phyloP scores from a whole-genome alignment of 2,797 vertebrate species.

The Scomberomorus guttatus region DNA sequence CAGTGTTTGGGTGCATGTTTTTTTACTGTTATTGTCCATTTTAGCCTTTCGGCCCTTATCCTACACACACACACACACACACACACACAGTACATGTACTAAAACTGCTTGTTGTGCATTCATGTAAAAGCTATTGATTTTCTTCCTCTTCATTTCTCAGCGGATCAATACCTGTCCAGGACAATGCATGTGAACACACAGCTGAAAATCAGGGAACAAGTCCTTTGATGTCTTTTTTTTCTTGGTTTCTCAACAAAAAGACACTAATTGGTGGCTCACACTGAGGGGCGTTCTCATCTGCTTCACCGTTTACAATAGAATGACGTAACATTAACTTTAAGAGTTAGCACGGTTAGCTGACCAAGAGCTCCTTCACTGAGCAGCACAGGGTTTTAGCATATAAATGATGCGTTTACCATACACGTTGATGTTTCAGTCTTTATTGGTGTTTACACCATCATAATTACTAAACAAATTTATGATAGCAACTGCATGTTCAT shows the following conservation, averaged over 20 bases:
- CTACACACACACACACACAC: slow-evolving; percentile 37
- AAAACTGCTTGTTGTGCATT: slow-evolving; percentile 84
- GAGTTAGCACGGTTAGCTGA: slow-evolving; percentile 6
- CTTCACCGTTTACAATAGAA: slow-evolving; percentile 8
- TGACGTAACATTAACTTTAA: not conserved
- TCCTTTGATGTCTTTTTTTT: slow-evolving; percentile 67
- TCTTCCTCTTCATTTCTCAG: slow-evolving; percentile 67
- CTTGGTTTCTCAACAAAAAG: slow-evolving; percentile 36
- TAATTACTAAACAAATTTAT: slow-evolving; percentile 50
- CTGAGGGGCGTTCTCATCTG: not conserved
- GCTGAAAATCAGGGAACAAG: slow-evolving; percentile 72
- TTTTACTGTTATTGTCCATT: slow-evolving; percentile 19
- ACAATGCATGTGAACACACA: slow-evolving; percentile 75
- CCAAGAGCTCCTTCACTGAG: not conserved
- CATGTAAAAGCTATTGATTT: slow-evolving; percentile 87
- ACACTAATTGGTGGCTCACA: slow-evolving; percentile 46
- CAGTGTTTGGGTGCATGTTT: slow-evolving; percentile 10
- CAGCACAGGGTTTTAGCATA: slow-evolving; percentile 29
- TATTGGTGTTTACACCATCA: slow-evolving; percentile 23
- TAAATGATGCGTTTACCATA: slow-evolving; percentile 39
- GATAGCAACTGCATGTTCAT: slow-evolving; percentile 34
- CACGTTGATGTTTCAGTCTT: slow-evolving; percentile 36
- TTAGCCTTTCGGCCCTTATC: slow-evolving; percentile 51
- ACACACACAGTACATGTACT: slow-evolving; percentile 9
- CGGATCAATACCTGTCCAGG: slow-evolving; percentile 79